Conservation (phyloP, 2,888 invertebrate species). For the Aleiodes testaceus region DNA sequence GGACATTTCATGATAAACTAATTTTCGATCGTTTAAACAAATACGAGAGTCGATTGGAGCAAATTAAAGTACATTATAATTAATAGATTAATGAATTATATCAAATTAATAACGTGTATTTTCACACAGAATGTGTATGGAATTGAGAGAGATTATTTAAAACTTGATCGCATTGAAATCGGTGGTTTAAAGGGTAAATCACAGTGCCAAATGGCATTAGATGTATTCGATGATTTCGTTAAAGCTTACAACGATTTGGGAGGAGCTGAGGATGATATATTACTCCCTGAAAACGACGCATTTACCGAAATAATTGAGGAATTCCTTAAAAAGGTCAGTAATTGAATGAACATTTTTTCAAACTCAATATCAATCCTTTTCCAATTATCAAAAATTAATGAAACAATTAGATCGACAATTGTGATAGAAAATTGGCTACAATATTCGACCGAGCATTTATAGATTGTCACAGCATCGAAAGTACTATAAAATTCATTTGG, state of each 20-base stretch:
- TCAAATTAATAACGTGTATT: conserved; percentile 37
- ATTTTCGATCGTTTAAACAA: conserved; percentile 81
- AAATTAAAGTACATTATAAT: conserved; percentile 73
- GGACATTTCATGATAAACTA: conserved; percentile 84
- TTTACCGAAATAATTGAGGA: conserved; percentile 80
- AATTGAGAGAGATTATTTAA: conserved; percentile 86
- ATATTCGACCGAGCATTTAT: conserved; percentile 87
- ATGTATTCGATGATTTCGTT: conserved; percentile 68
- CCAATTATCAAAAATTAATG: neutral
- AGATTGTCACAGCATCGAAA: conserved; percentile 82
- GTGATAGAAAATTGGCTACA: conserved; percentile 85
- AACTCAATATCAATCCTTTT: neutral
- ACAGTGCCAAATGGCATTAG: conserved; percentile 75
- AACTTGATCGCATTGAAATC: conserved; percentile 89
- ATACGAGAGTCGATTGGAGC: conserved; percentile 78
- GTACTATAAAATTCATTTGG: conserved; percentile 80
- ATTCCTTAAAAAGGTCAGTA: conserved; percentile 76
- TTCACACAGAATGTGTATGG: conserved; percentile 79
- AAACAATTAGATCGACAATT: conserved; percentile 75
- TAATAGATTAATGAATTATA: neutral
- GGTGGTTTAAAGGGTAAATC: conserved; percentile 81
- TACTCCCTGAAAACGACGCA: conserved; percentile 80
- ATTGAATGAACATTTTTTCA: neutral
- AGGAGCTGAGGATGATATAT: conserved; percentile 80
- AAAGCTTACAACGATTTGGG: conserved; percentile 64